A percentile compares a stretch with the other conserved stretches of the same genome.
phyloP scores from a whole-genome alignment of 1,140 invertebrate species.

The Amphibalanus amphitrite region DNA sequence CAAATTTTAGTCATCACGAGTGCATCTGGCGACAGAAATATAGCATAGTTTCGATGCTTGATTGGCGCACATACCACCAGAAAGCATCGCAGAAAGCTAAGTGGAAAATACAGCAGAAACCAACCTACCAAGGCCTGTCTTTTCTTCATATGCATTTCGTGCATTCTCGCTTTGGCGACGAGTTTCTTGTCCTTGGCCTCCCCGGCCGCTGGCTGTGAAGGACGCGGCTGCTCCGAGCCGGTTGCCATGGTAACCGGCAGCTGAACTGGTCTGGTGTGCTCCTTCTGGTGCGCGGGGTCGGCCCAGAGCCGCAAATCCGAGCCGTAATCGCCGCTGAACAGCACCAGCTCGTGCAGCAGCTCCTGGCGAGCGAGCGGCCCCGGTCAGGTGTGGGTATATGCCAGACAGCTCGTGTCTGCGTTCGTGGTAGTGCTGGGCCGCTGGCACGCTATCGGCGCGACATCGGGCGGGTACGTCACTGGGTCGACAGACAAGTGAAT shows the following conservation, averaged over 20 bases:
- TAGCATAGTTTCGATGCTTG: too few species aligned
- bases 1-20: too few species aligned
- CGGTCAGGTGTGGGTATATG: slow-evolving; percentile 10
- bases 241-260: slow-evolving; percentile 47
- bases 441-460: too few species aligned
- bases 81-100: too few species aligned
- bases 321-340: slow-evolving; percentile 56
- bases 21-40: too few species aligned
- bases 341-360: slow-evolving; percentile 59
- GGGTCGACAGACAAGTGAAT: too few species aligned
- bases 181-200: slow-evolving; percentile 17
- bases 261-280: slow-evolving; percentile 64
- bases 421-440: too few species aligned
- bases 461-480: too few species aligned
- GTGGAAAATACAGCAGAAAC: too few species aligned
- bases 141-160: slow-evolving; percentile 71
- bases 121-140: slow-evolving; percentile 46
- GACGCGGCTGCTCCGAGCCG: slow-evolving; percentile 4
- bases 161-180: slow-evolving; percentile 12
- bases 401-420: neutral
- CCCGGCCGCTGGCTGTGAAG: too few species aligned
- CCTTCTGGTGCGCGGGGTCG: slow-evolving; percentile 60
- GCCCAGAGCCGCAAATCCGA: slow-evolving; percentile 63
- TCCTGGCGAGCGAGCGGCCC: slow-evolving; percentile 33
- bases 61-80: too few species aligned